Evolutionary conservation across 1,140 invertebrate species (phyloP).

Genomic region (Euborellia annulipes): DNA sequence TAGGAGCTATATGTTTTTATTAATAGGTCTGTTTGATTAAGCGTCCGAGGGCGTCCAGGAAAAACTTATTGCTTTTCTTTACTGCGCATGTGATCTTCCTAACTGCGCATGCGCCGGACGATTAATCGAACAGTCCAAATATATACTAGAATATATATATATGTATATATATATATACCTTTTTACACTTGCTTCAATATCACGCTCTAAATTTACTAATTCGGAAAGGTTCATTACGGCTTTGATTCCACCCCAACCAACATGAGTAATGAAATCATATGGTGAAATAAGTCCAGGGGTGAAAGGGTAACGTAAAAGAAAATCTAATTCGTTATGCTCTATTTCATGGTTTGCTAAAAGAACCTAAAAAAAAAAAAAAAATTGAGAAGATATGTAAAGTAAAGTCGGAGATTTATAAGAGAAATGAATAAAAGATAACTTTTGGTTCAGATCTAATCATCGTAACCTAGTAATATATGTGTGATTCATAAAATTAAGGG

Average conservation of each 20-base stretch:
- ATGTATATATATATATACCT: no score
- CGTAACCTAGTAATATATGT: constrained; percentile 4
- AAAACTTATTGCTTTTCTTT: no score
- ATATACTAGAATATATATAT: no score
- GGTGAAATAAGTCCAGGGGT: constrained; percentile 49
- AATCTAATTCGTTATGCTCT: constrained; percentile 60
- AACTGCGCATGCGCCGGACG: no score
- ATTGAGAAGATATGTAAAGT: background rate
- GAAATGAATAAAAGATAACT: background rate
- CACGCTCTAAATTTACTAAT: constrained; percentile 76
- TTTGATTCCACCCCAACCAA: constrained; percentile 77
- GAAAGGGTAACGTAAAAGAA: constrained; percentile 65
- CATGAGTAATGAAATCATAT: constrained; percentile 69
- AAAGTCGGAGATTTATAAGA: no score
- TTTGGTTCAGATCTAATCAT: background rate
- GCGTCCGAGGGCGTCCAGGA: no score
- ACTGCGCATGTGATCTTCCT: no score
- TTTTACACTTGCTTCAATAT: constrained; percentile 83
- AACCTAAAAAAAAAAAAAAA: constrained; percentile 39
- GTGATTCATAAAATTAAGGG: no score
- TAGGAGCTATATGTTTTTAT: no score
- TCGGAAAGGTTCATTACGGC: constrained; percentile 59
- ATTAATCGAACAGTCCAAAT: no score
- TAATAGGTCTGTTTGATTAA: no score
- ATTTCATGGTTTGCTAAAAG: constrained; percentile 50